These are phyloP conservation scores for Microtus ochrogaster DNA, from an alignment of 2,113 vertebrate species.

Conservation along the genomic window DNA sequence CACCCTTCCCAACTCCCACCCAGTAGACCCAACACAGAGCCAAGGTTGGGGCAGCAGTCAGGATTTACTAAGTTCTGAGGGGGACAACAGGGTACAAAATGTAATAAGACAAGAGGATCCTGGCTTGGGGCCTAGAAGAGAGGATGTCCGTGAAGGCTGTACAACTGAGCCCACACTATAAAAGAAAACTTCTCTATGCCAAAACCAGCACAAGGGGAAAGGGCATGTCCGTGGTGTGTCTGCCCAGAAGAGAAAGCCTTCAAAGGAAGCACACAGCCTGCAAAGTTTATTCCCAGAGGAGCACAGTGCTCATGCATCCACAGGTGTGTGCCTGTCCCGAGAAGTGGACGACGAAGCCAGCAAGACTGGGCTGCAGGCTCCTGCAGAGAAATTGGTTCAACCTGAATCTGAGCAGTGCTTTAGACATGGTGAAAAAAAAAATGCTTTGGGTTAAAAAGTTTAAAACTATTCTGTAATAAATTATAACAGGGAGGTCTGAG, in stretches of 20 bases:
- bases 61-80: neutral
- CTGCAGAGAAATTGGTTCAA: neutral
- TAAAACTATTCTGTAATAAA: neutral
- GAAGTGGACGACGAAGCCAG: neutral
- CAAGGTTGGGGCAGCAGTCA: neutral
- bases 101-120: neutral
- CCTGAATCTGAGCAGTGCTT: neutral
- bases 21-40: neutral
- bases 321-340: neutral
- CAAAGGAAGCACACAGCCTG: neutral
- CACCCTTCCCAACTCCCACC: neutral
- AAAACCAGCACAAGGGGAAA: neutral
- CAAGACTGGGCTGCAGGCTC: no score
- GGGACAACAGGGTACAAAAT: neutral
- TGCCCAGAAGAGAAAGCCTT: neutral
- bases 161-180: neutral
- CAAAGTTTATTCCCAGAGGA: neutral
- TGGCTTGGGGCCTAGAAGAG: neutral
- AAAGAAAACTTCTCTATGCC: neutral
- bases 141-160: neutral
- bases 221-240: rapidly evolving
- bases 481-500: neutral
- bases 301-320: rapidly evolving
- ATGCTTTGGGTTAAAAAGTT: neutral
- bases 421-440: neutral